A percentile compares a stretch with the other conserved stretches of the same genome.
phyloP scores from a whole-genome alignment of 1,140 invertebrate species.

The Heliconius himera region DNA sequence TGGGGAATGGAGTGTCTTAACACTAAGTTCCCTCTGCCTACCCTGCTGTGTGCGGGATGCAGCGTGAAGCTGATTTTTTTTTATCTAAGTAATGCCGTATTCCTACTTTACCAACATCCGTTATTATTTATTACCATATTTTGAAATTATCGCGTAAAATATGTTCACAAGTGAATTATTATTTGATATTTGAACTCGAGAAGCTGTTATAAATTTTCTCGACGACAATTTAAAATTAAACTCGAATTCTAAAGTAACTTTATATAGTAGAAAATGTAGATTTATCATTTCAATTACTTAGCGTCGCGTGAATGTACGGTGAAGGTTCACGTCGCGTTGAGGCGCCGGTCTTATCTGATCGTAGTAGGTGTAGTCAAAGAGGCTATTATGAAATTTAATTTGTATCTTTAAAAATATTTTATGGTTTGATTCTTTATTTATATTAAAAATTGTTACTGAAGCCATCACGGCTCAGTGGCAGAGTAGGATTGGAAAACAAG shows the following conservation, averaged over 20 bases:
- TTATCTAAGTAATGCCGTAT: background rate
- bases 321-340: conserved; percentile 17
- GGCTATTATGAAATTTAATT: background rate
- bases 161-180: background rate
- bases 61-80: no score
- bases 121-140: no score
- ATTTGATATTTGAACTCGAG: background rate
- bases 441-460: no score
- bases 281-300: conserved; percentile 29
- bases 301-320: conserved; percentile 6
- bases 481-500: no score
- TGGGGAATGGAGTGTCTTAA: no score
- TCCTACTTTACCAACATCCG: no score
- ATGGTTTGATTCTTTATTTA: background rate
- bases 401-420: background rate
- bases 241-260: background rate
- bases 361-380: background rate
- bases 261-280: conserved; percentile 11
- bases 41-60: no score
- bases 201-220: background rate
- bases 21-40: no score
- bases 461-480: no score
- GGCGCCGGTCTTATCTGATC: conserved; percentile 21
- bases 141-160: background rate
- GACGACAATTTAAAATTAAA: background rate